Evolutionary conservation across 2,797 vertebrate species (phyloP).

Genomic region (Potorous gilbertii): DNA sequence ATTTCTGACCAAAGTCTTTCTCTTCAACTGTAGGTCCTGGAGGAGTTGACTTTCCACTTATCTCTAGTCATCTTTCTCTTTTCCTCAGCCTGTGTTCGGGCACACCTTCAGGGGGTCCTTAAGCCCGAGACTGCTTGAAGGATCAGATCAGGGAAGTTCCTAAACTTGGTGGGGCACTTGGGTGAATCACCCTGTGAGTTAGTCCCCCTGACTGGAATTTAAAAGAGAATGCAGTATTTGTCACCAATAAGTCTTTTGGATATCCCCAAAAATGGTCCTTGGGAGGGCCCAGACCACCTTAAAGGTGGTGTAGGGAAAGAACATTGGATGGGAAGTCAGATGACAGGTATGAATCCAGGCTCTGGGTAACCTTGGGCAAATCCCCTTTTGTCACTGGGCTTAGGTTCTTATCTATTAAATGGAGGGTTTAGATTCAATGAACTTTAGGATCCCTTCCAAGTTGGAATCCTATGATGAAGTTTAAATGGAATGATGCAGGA

Average conservation of each 20-base stretch:
- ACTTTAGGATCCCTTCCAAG: not conserved
- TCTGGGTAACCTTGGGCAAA: not conserved
- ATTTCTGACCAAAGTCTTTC: not conserved
- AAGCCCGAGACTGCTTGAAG: not conserved
- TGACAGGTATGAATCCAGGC: not conserved
- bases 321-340: not conserved
- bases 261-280: not conserved
- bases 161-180: not conserved
- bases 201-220: not conserved
- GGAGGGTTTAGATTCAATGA: not conserved
- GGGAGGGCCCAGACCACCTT: not conserved
- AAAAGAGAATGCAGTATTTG: not conserved
- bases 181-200: not conserved
- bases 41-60: not conserved
- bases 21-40: not conserved
- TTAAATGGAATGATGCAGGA: not conserved
- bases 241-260: not conserved
- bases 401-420: not conserved
- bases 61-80: not conserved
- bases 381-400: not conserved
- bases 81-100: not conserved
- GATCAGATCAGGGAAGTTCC: not conserved
- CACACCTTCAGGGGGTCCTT: not conserved
- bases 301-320: not conserved
- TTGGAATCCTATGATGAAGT: not conserved